A percentile compares a stretch with the other conserved stretches of the same genome.
phyloP scores from a whole-genome alignment of 2,113 vertebrate species.

The Tricholaema leucomelas region DNA sequence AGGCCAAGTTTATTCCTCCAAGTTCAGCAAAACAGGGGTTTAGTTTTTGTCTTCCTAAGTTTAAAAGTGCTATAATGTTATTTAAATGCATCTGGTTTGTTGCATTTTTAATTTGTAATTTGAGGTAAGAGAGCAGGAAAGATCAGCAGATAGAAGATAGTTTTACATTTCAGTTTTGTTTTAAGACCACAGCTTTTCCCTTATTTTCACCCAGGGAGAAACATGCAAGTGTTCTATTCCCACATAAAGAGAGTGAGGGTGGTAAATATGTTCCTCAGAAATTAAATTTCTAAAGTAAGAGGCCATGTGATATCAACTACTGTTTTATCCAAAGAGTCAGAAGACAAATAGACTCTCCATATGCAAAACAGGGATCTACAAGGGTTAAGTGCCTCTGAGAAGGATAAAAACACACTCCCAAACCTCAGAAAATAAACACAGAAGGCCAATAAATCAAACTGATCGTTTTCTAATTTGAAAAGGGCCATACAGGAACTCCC shows the following conservation, averaged over 20 bases:
- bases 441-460: not conserved
- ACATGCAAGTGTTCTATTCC: constrained; percentile 25
- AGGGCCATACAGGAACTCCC: not conserved
- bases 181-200: constrained; percentile 7
- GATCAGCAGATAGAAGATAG: constrained; percentile 24
- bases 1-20: not conserved
- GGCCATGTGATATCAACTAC: not conserved
- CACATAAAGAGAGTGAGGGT: not conserved
- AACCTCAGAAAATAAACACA: not conserved
- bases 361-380: not conserved
- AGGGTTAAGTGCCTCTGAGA: not conserved
- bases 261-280: not conserved
- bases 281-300: not conserved
- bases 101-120: constrained; percentile 51
- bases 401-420: not conserved
- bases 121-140: constrained; percentile 14
- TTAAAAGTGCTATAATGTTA: constrained; percentile 11
- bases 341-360: not conserved
- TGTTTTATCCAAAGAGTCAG: not conserved
- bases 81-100: not conserved
- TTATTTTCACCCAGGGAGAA: constrained; percentile 27
- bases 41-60: not conserved
- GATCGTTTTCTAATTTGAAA: not conserved
- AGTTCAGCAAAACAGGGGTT: constrained; percentile 28
- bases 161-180: constrained; percentile 45